phyloP scores from a whole-genome alignment of 2,113 vertebrate genomes.

The Tichodroma muraria region DNA sequence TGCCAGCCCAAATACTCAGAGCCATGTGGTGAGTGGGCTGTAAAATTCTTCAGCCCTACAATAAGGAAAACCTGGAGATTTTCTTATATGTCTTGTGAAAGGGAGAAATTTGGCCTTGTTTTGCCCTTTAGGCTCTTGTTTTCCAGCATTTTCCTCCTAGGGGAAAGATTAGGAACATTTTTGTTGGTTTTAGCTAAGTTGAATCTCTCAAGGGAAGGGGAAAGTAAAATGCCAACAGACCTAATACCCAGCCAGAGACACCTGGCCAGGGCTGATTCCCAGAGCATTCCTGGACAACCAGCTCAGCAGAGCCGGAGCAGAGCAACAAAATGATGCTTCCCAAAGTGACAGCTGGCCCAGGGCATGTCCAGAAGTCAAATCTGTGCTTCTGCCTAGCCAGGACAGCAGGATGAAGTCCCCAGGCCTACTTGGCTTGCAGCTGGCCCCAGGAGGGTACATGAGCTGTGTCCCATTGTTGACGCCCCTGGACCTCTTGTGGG shows the following conservation, averaged over 20 bases:
- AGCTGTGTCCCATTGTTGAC: background rate
- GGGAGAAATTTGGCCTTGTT: background rate
- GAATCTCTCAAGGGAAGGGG: background rate
- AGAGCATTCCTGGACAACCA: accelerated
- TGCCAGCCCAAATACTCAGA: background rate
- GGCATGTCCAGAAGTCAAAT: background rate
- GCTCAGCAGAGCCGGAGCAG: too few relatives aligned
- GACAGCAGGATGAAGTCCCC: background rate
- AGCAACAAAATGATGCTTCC: background rate
- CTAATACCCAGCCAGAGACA: background rate
- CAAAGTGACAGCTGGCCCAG: background rate
- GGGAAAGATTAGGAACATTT: background rate
- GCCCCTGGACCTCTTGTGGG: background rate
- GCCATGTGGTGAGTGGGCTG: background rate
- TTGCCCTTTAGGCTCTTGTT: accelerated
- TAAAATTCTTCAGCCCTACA: background rate
- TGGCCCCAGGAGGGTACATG: background rate
- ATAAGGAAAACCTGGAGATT: background rate
- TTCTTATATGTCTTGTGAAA: background rate
- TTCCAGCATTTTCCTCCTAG: background rate
- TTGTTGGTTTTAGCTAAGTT: background rate
- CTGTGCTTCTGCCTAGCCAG: background rate
- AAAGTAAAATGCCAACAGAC: background rate
- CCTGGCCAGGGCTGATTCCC: background rate
- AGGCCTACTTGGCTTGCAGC: background rate